phyloP scores from a whole-genome alignment of 2,797 vertebrate genomes.

The Paedocypris micromegethes region DNA sequence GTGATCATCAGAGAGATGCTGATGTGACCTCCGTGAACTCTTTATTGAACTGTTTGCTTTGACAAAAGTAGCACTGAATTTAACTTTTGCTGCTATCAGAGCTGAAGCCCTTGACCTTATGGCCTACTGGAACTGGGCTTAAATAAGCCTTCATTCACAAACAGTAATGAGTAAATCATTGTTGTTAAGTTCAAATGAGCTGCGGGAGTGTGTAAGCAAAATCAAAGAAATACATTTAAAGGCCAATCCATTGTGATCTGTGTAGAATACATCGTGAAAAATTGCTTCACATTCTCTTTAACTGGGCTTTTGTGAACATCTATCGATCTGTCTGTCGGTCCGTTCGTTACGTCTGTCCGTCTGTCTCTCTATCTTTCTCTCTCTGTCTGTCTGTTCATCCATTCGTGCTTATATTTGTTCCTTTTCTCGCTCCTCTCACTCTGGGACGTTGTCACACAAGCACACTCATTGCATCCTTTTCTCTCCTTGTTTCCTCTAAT shows the following conservation, averaged over 20 bases:
- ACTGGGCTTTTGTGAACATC: slow-evolving; percentile 17
- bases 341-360: not conserved
- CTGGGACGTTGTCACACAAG: not conserved
- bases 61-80: not conserved
- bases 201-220: slow-evolving; percentile 7
- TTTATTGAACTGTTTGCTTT: slow-evolving; percentile 18
- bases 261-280: slow-evolving; percentile 13
- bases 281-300: not conserved
- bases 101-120: not conserved
- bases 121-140: not conserved
- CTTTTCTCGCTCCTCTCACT: slow-evolving; percentile 2
- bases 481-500: too few relatives aligned
- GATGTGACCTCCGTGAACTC: slow-evolving; percentile 10
- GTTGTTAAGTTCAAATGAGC: slow-evolving; percentile 8
- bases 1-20: slow-evolving; percentile 13
- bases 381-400: slow-evolving; percentile 13
- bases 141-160: not conserved
- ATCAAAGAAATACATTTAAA: slow-evolving; percentile 6
- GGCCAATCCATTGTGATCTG: slow-evolving; percentile 5
- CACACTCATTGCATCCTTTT: too few relatives aligned
- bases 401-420: slow-evolving; percentile 25
- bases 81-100: not conserved
- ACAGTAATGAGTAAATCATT: not conserved
- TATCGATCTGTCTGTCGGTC: slow-evolving; percentile 9
- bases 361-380: not conserved